phyloP scores from a whole-genome alignment of 2,113 vertebrate species.

The Hypanus sabinus region DNA sequence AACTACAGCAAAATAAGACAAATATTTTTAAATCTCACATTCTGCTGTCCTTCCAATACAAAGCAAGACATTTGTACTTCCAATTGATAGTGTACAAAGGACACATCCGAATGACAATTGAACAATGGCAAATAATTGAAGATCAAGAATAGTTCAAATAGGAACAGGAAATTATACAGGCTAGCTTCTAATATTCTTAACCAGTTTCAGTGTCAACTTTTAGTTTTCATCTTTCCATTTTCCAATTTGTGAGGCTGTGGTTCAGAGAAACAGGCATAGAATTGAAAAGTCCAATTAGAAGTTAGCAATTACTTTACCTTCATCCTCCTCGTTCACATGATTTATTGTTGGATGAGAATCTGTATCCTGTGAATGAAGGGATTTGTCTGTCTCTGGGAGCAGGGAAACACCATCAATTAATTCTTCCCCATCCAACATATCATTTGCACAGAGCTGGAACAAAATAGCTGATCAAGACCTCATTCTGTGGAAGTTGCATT shows the following conservation, averaged over 20 bases:
- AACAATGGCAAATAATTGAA: background rate
- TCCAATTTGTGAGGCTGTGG: background rate
- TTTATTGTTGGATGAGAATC: conserved; percentile 63
- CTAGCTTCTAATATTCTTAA: background rate
- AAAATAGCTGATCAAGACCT: conserved; percentile 32
- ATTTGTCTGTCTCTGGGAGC: conserved; percentile 74
- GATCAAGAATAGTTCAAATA: background rate
- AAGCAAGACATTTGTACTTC: background rate
- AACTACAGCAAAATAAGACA: background rate
- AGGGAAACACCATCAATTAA: conserved; percentile 83
- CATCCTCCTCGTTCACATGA: conserved; percentile 53
- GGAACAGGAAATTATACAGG: background rate
- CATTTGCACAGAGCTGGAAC: conserved; percentile 82
- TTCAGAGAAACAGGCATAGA: background rate
- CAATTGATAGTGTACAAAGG: background rate
- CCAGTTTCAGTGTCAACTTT: background rate
- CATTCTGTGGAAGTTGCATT: background rate
- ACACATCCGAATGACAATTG: background rate
- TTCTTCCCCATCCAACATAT: conserved; percentile 75
- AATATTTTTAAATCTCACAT: background rate
- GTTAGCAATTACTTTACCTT: conserved; percentile 51
- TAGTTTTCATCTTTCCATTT: background rate
- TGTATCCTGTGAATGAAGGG: conserved; percentile 61
- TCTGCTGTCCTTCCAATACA: background rate
- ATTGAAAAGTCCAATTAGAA: background rate